These are phyloP conservation scores for Cuculus canorus DNA, from an alignment of 2,797 vertebrate species.

Conservation along the genomic window DNA sequence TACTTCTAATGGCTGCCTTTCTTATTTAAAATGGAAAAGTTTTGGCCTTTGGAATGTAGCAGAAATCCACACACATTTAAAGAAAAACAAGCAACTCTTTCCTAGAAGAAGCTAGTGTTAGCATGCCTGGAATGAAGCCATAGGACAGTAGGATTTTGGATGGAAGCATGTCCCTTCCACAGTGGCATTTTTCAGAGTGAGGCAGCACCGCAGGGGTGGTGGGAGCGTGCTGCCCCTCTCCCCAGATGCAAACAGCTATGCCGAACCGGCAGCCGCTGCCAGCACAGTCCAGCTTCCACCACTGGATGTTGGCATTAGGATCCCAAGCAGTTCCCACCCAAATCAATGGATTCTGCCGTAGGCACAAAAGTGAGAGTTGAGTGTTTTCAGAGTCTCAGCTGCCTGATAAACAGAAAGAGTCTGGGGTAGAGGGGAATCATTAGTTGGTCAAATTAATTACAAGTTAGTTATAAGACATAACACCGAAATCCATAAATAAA, in stretches of 20 bases:
- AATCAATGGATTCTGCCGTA: not conserved
- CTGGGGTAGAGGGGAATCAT: accelerated
- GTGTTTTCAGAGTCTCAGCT: not conserved
- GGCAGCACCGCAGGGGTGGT: not conserved
- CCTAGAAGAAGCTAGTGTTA: not conserved
- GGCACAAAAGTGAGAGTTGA: not conserved
- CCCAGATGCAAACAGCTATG: not conserved
- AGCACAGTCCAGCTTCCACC: not conserved
- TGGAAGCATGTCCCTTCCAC: not conserved
- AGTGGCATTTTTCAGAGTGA: not conserved
- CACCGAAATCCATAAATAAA: not conserved
- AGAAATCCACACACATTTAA: not conserved
- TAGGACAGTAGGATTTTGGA: not conserved
- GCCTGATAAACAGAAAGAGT: not conserved
- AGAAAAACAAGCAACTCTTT: not conserved
- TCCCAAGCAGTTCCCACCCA: not conserved
- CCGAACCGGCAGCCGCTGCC: not conserved
- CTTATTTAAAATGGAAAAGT: not conserved
- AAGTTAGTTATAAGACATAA: not conserved
- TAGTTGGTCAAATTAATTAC: not conserved
- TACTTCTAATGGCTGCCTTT: not conserved
- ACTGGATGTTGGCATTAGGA: not conserved
- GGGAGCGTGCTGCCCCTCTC: slow-evolving; percentile 11
- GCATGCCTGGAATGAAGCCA: not conserved
- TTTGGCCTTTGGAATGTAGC: not conserved